Base-by-base conservation (phyloP, 2,797 vertebrate genomes). In the Lithobates pipiens region DNA sequence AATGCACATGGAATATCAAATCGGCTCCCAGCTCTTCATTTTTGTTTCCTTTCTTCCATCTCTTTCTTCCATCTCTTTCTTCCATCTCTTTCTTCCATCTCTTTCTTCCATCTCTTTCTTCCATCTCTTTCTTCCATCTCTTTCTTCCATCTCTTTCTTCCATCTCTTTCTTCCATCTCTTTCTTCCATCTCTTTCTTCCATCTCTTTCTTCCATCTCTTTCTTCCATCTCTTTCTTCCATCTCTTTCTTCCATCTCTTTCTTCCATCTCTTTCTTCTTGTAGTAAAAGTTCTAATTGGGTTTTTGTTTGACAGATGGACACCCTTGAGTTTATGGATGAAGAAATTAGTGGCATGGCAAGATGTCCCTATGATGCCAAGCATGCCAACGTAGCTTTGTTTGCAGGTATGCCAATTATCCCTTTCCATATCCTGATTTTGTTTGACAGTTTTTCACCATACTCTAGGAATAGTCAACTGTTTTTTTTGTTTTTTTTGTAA, bases 321-420 rank as follows among this genome's bases (percentile, higher is more conserved):
- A 96, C 95, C 54, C 88, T 99, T 93, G 98, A 99, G 85, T 95
- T 95, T 80, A 91, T 95, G 65, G 97, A 97, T 88, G 98, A 99
- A 91, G 98, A 99, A 91, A 98, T 99, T 93, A 99, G 98, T 67
- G 98, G 98, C 88, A 99, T 99, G 98, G 98, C 98, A 32, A 96
- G 98, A 74, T 99, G 98, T 91, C 98, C 98, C 0, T 99, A 99
- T 3, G 98, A 99, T 85, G 96, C 98, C 93, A 99, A 99, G 90
- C 98, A 99, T 77, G 97, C 97, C 92, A 99, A 99, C 0, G 95
- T 99, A 7, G 98, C 98, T 0, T 94, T 99, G 86, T 99, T 99
- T 42, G 97, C 98, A 90, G 97, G 98, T 99, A 95, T 96, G 93
- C 8, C 21, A n/a, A n/a, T 61, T 23, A 61, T 32, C 6, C 29